Base-by-base conservation (phyloP, 2,797 vertebrate genomes). In the Enteromius trimaculatus region DNA sequence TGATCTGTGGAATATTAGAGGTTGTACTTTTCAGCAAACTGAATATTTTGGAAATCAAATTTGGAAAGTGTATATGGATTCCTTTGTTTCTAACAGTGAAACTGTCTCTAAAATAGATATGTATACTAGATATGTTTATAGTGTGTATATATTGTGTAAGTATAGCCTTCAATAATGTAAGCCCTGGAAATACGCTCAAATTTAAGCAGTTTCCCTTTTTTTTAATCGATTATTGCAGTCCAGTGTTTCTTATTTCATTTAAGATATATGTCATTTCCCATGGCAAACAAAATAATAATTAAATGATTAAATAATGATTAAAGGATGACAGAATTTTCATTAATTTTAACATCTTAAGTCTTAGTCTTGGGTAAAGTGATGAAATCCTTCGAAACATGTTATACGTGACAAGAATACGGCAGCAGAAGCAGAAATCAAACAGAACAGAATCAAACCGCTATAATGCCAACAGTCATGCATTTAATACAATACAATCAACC, bases 361-460 rank as follows among this genome's bases (percentile, higher is more conserved):
- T 62, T 42, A 37, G 9, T 17, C 55, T 44, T 6, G 37, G 37
- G 14, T 29, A 77, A 76, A 11, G 5, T 77, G 75, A 77, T 44
- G 75, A 77, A 77, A 77, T 77, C 37, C 55, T 77, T 77, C 0
- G 23, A 42, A 77, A 77, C 8, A 10, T 29, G 55, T 62, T 9
- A 39, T 58, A 76, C 51, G 51, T 75, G 51, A 75, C 51, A n/a
- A 58, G 21, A 75, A 76, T 76, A 58, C 3, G n/a, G 31, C 29
- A 23, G 3, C 3, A 42, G 42, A 42, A 39, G 37, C 37, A 55
- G 31, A 75, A 58, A 58, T 58, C 51, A 16, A 21, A 58, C 72
- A 58, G 31, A 76, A 23, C 49, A 37, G 26, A 29, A 29, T 17
- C 8, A 71, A 29, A 71, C 70, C 1, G 4, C 21, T 34, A 21